phyloP scores from a whole-genome alignment of 64 coral and sea anemone genomes.

The Actinia equina region DNA sequence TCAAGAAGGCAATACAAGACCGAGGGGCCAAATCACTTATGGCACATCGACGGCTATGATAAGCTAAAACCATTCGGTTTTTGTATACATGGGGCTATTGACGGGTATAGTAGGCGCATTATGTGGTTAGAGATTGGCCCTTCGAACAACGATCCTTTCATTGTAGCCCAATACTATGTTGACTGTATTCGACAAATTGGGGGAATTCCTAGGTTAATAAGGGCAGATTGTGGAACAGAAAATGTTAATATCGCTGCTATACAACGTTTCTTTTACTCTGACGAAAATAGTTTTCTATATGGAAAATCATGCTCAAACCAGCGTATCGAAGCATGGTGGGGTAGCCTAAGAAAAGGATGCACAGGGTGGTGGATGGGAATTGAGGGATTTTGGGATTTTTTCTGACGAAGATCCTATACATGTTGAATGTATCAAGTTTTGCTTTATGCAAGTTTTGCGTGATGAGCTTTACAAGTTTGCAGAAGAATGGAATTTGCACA shows the following conservation, averaged over 20 bases:
- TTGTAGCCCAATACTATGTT: neutral
- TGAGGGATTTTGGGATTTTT: neutral
- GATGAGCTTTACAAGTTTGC: conserved; percentile 23
- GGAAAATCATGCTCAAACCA: conserved; percentile 22
- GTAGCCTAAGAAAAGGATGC: neutral
- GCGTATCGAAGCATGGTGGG: conserved; percentile 29
- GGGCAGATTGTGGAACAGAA: conserved; percentile 47
- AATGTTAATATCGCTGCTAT: conserved; percentile 55
- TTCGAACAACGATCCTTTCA: neutral
- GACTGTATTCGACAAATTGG: conserved; percentile 32
- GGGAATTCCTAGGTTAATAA: neutral
- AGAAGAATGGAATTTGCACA: conserved; percentile 28
- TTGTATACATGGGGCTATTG: conserved; percentile 1
- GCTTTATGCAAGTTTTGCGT: conserved; percentile 30
- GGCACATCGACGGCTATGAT: conserved; percentile 32
- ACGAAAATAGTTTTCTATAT: conserved; percentile 11
- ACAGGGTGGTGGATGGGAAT: conserved; percentile 33
- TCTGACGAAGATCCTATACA: neutral
- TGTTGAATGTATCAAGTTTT: conserved; percentile 21
- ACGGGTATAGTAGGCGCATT: neutral
- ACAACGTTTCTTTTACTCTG: conserved; percentile 38
- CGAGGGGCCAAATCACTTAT: conserved; percentile 49
- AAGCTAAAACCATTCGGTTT: neutral
- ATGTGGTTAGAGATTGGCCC: neutral
- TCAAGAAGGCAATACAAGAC: too few species aligned